These are phyloP conservation scores for Percopsis transmontana DNA, from an alignment of 2,113 vertebrate species.

Conservation along the genomic window DNA sequence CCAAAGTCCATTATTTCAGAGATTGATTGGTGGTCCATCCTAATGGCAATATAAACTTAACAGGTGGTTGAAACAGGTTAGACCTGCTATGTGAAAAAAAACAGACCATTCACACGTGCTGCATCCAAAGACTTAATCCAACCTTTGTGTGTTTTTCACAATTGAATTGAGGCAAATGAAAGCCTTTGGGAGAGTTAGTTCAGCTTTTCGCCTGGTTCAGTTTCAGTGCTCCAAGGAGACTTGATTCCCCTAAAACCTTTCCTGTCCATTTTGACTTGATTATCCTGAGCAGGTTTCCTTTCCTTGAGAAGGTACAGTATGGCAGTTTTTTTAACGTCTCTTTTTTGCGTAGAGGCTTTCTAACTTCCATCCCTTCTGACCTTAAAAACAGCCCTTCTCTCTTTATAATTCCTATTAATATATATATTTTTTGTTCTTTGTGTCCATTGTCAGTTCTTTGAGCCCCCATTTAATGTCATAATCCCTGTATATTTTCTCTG, in stretches of 20 bases:
- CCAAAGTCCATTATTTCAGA: constrained; percentile 22
- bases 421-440: constrained; percentile 5
- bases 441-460: constrained; percentile 7
- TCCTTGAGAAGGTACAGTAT: constrained; percentile 30
- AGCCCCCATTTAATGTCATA: constrained; percentile 3
- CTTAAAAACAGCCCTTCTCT: constrained; percentile 7
- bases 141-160: neutral
- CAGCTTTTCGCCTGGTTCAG: constrained; percentile 24
- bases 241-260: constrained; percentile 15
- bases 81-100: constrained; percentile 16
- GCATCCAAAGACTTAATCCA: constrained; percentile 47
- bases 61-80: constrained; percentile 31
- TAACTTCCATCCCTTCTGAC: constrained; percentile 1
- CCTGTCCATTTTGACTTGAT: constrained; percentile 23
- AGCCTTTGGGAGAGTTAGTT: constrained; percentile 40
- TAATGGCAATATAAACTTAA: constrained; percentile 24
- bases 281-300: constrained; percentile 26
- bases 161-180: constrained; percentile 45
- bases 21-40: constrained; percentile 12
- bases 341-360: constrained; percentile 18
- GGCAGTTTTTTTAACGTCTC: constrained; percentile 2
- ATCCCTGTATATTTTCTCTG: constrained; percentile 8
- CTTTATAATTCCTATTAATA: constrained; percentile 24
- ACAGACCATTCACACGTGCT: constrained; percentile 15
- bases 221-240: constrained; percentile 26